Conservation (phyloP, 1,140 invertebrate genomes). For the Neodiprion fabricii region DNA sequence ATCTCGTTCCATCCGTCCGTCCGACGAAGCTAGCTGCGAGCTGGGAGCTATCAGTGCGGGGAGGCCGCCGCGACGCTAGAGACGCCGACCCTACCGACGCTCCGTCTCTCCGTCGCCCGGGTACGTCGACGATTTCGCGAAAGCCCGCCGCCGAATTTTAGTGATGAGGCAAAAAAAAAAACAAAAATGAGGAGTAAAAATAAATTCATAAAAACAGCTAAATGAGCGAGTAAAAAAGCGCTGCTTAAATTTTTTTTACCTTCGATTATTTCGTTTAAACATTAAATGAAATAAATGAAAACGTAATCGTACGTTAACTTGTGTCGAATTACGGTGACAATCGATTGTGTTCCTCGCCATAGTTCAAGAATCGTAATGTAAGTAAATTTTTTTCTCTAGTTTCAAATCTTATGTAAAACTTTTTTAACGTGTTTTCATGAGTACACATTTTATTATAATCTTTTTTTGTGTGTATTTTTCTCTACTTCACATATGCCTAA, state of each 20-base stretch:
- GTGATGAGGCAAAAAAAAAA: not conserved
- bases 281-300: too few relatives aligned
- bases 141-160: not conserved
- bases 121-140: slow-evolving; percentile 28
- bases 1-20: slow-evolving; percentile 42
- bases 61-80: slow-evolving; percentile 56
- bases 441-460: too few relatives aligned
- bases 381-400: not conserved
- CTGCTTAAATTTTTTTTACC: not conserved
- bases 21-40: slow-evolving; percentile 13
- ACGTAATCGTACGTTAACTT: not conserved
- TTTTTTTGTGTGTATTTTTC: too few relatives aligned
- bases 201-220: not conserved
- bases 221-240: not conserved
- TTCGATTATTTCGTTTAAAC: not conserved
- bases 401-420: not conserved
- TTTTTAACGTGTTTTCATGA: too few relatives aligned
- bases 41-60: slow-evolving; percentile 54
- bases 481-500: too few relatives aligned
- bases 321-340: not conserved
- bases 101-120: slow-evolving; percentile 47
- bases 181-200: too few relatives aligned
- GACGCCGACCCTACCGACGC: slow-evolving; percentile 44
- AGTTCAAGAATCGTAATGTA: not conserved
- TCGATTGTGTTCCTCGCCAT: not conserved